Evolutionary conservation across 2,113 vertebrate genomes (phyloP).

Genomic region (Prunella himalayana): DNA sequence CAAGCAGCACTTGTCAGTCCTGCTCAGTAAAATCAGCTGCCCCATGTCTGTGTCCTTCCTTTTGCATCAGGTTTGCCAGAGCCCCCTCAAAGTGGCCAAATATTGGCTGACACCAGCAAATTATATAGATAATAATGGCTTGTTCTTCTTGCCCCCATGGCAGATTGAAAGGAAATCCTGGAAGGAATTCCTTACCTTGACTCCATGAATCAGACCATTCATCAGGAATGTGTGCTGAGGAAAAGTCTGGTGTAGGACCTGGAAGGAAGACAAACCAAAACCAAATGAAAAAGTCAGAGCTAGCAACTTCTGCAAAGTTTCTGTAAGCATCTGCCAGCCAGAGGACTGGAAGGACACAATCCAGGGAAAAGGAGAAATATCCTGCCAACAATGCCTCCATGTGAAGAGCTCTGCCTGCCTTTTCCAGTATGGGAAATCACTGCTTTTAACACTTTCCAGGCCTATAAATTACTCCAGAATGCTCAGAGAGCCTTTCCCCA

Average conservation of each 20-base stretch:
- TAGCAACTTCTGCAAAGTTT: neutral
- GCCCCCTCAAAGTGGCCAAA: neutral
- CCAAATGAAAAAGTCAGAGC: neutral
- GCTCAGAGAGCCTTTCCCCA: neutral
- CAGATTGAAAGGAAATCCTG: neutral
- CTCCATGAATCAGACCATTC: slow-evolving; percentile 91
- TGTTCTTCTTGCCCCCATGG: neutral
- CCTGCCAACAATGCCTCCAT: accelerated
- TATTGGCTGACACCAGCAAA: neutral
- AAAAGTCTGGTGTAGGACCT: slow-evolving; percentile 89
- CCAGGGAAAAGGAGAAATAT: neutral
- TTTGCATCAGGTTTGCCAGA: neutral
- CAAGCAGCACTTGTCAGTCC: neutral
- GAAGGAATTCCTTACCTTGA: slow-evolving; percentile 77
- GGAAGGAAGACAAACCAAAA: neutral
- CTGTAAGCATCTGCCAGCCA: neutral
- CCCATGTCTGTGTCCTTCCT: neutral
- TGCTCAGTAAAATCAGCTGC: neutral
- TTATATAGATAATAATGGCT: neutral
- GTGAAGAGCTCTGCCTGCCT: neutral
- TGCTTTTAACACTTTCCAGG: neutral
- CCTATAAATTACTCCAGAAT: neutral
- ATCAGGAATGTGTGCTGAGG: slow-evolving; percentile 92
- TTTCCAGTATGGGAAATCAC: neutral
- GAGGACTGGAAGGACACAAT: neutral